A percentile compares a stretch with the other conserved stretches of the same genome.
These are phyloP conservation scores for Zoanthus sociatus DNA, from an alignment of 92 coral and sea anemone species.

Conservation along the genomic window DNA sequence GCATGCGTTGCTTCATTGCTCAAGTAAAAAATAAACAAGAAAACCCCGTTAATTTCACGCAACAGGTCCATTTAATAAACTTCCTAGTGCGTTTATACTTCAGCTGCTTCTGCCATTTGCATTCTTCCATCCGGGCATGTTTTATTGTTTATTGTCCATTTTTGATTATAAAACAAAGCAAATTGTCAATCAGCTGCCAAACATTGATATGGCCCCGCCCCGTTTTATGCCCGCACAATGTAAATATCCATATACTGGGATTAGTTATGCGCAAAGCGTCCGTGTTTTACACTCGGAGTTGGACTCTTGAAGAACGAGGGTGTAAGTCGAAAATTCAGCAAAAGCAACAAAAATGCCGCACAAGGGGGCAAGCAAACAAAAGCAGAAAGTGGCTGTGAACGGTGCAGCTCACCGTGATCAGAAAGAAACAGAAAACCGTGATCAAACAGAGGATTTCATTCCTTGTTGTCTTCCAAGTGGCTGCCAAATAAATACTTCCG, in stretches of 20 bases:
- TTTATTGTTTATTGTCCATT: slow-evolving; percentile 43
- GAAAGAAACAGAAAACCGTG: slow-evolving; percentile 45
- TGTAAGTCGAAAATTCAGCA: slow-evolving; percentile 45
- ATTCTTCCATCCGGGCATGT: slow-evolving; percentile 47
- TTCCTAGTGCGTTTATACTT: not conserved
- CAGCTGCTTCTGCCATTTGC: slow-evolving; percentile 18
- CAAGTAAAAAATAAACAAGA: not conserved
- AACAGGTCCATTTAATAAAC: slow-evolving; percentile 21
- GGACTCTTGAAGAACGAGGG: slow-evolving; percentile 67
- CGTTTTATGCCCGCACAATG: slow-evolving; percentile 49
- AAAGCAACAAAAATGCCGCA: slow-evolving; percentile 83
- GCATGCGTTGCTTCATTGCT: not conserved
- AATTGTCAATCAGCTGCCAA: slow-evolving; percentile 47
- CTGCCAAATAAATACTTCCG: slow-evolving; percentile 84
- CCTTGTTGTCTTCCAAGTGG: slow-evolving; percentile 97
- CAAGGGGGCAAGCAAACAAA: slow-evolving; percentile 86
- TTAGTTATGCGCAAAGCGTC: slow-evolving; percentile 54
- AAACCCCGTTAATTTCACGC: not conserved
- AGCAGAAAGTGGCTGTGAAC: slow-evolving; percentile 84
- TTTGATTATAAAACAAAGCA: slow-evolving; percentile 27
- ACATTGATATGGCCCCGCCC: slow-evolving; percentile 32
- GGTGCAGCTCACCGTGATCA: slow-evolving; percentile 87
- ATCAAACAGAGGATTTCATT: slow-evolving; percentile 72
- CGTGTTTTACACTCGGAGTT: slow-evolving; percentile 42
- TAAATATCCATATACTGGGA: slow-evolving; percentile 49